Evolutionary conservation across 2,113 vertebrate genomes (phyloP).

Genomic region (Lonchura striata): DNA sequence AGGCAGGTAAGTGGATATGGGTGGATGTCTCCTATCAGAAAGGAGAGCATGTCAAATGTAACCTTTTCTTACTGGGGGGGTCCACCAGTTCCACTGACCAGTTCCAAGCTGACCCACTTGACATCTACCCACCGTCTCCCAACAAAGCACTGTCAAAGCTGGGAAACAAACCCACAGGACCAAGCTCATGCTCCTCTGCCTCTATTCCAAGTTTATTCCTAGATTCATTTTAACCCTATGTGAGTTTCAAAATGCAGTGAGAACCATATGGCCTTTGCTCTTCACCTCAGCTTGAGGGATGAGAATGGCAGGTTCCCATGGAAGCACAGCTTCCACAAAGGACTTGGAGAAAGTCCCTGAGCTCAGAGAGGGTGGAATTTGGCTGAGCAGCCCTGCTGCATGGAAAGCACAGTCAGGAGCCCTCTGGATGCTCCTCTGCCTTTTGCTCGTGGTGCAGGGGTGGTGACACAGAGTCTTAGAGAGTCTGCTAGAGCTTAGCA

Average conservation of each 20-base stretch:
- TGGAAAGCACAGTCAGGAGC: not conserved
- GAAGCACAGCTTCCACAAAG: not conserved
- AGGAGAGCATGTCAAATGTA: not conserved
- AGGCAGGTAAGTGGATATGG: not conserved
- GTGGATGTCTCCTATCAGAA: not conserved
- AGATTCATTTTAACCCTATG: not conserved
- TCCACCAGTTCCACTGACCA: not conserved
- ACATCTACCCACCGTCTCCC: not conserved
- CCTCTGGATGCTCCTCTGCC: fast-evolving
- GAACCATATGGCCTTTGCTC: not conserved
- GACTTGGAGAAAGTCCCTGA: not conserved
- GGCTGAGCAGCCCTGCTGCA: fast-evolving
- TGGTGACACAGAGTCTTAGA: not conserved
- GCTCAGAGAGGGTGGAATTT: not conserved
- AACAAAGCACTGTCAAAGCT: not conserved
- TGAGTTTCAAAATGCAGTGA: not conserved
- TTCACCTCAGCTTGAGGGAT: not conserved
- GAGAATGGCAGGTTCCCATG: not conserved
- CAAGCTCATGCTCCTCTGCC: not conserved
- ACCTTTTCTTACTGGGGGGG: not conserved
- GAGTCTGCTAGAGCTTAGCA: not conserved
- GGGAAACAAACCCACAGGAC: not conserved
- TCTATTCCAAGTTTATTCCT: not conserved
- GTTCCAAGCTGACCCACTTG: not conserved
- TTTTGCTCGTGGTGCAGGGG: not conserved